Base-by-base conservation (phyloP, 2,797 vertebrate species). In the Streptopelia turtur region DNA sequence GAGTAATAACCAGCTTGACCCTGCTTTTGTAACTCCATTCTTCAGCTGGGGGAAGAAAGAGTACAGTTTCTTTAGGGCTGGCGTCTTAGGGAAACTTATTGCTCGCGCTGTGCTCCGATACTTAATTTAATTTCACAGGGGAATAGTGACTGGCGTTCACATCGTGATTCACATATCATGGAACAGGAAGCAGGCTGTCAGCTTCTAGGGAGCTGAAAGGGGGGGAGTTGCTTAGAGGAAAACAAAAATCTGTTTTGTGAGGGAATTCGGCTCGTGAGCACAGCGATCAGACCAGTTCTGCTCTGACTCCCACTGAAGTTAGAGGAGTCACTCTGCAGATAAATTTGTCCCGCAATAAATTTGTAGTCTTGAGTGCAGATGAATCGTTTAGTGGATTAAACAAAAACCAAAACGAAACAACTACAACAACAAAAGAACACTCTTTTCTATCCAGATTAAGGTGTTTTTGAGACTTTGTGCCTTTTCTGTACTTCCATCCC, bases 121-220 rank as follows among this genome's bases (percentile, higher is more conserved):
- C 84, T 90, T 94, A 84, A 96, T 96, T 93, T 85, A 83, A 93
- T 96, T 95, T 94, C 89, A 90, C 82, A 41, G 43, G 66, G 93
- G 85, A 95, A 79, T 15, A 91, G 83, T 5, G 2, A 86, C 31
- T 87, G 49, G 90, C 8, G 1, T 66, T 91, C 68, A 53, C 55
- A 8, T 92, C 10, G 1, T 96, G 70, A 83, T 93, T 95, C 91
- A 92, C 84, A 92, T 95, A 92, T 89, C 96, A 92, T 20, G 88
- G 63, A 93, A 70, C 92, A 79, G 95, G 93, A 95, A 95, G 66
- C 75, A 84, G 83, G 76, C 86, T 94, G 83, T 90, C 81, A 87
- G 9, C 84, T 96, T 95, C 70, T 35, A 37, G 81, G 83, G 82
- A 90, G 64, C 59, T 93, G 83, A 23, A 81, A 57, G 63, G 9